Conservation (phyloP, 2,797 vertebrate genomes). For the Semotilus atromaculatus region DNA sequence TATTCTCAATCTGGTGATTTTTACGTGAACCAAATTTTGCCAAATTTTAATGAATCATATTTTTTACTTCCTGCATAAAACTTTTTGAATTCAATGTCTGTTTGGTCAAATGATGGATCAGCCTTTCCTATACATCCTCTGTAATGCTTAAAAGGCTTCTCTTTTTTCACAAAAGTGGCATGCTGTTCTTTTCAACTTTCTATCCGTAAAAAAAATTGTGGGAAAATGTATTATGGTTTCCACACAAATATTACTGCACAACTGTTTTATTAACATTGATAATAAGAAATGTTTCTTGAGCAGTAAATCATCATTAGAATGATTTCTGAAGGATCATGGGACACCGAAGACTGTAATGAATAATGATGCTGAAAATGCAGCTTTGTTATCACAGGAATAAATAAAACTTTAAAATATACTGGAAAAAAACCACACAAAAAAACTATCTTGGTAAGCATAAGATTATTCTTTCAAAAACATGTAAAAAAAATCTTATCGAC, state of each 20-base stretch:
- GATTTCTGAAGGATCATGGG: background rate
- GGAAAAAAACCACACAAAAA: background rate
- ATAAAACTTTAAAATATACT: background rate
- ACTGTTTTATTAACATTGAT: background rate
- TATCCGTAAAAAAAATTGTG: background rate
- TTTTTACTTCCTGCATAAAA: background rate
- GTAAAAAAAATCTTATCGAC: background rate
- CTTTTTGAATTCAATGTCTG: background rate
- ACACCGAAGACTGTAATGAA: background rate
- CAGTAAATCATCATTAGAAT: background rate
- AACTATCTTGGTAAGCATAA: background rate
- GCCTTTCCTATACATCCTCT: background rate
- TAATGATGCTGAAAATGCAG: background rate
- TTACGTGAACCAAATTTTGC: background rate
- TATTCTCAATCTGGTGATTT: background rate
- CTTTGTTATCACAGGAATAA: background rate
- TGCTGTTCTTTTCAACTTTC: background rate
- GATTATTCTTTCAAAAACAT: background rate
- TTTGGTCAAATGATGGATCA: constrained; percentile 2
- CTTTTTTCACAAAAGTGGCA: background rate
- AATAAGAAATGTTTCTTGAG: background rate
- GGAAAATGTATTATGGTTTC: background rate
- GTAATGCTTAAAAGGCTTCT: too few species aligned
- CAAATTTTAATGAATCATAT: background rate
- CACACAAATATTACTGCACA: background rate